A percentile compares a stretch with the other conserved stretches of the same genome.
Conservation (phyloP, 2,888 invertebrate genomes). For the Melangyna quadrimaculata region DNA sequence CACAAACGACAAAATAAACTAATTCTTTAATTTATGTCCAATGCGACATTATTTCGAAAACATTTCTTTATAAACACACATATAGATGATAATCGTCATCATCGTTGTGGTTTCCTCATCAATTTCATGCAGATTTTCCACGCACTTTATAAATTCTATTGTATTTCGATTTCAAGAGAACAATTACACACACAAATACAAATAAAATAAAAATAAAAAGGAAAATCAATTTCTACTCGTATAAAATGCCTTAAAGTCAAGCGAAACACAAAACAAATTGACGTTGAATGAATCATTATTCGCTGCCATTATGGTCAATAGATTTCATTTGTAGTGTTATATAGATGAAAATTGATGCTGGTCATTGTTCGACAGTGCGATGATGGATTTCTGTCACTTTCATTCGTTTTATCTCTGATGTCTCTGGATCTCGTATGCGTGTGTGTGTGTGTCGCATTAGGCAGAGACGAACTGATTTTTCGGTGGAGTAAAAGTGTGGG, state of each 20-base stretch:
- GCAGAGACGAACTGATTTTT: not conserved
- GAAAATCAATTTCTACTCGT: conserved; percentile 45
- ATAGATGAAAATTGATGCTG: conserved; percentile 67
- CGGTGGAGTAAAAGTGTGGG: not conserved
- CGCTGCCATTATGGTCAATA: conserved; percentile 61
- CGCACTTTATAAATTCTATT: conserved; percentile 32
- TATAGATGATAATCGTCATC: conserved; percentile 12
- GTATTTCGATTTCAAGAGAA: conserved; percentile 5
- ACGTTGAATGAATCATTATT: conserved; percentile 64
- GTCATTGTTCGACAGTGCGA: conserved; percentile 47
- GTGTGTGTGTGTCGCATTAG: not conserved
- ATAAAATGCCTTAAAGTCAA: conserved; percentile 16
- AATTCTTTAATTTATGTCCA: not conserved
- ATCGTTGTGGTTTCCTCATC: conserved; percentile 21
- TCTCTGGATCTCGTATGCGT: not conserved
- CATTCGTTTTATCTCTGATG: not conserved
- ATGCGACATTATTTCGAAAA: conserved; percentile 20
- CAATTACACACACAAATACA: not conserved
- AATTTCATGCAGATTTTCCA: conserved; percentile 54
- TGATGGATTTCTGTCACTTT: conserved; percentile 52
- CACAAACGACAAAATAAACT: not conserved
- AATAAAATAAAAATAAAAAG: not conserved
- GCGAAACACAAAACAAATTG: conserved; percentile 63
- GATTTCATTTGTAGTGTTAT: conserved; percentile 51
- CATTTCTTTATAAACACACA: not conserved